Evolutionary conservation across 2,113 vertebrate genomes (phyloP), one percentile per base, ranked within the genome.

Genomic region (Chaetorhynchus papuensis): DNA sequence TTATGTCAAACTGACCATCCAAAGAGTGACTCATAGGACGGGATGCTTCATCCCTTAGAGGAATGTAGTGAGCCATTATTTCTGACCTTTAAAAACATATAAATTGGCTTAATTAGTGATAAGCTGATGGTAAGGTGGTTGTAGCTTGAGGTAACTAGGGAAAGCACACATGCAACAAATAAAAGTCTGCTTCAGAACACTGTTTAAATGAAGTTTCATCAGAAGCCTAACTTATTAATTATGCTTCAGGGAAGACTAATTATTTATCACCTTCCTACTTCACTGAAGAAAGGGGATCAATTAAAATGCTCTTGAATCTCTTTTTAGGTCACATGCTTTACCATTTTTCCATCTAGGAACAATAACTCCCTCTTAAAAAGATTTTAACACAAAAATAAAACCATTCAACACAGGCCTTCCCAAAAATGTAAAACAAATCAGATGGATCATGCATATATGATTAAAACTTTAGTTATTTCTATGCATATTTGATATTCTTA

Each of bases 141-240:
- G 83, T 31, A 93, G 78, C 54, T 71, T 50, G 30, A 89, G 35
- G 56, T 85, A 71, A 91, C 35, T 49, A 75, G 41, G 49, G 37
- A 89, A 91, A 93, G 44, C 17, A 78, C 13, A 53, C 15, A 84
- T 13, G 41, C 35, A 93, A 95, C 75, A 84, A 64, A 66, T 27
- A 84, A 83, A 91, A 88, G 39, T 66, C 66, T 89, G 65, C 70
- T 82, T 93, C 81, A 91, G 95, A 95, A 80, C 44, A 74, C 52
- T 52, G 64, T 77, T 94, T 68, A 95, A 93, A 91, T 87, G 80
- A 96, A 95, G 89, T 94, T 96, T 89, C 75, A 95, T 60, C 60
- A 79, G 78, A 94, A 93, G 64, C 60, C 59, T 74, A 77, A 91
- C 75, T 90, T 96, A 65, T 60, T 91, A 93, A 96, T 91, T 87